phyloP scores from a whole-genome alignment of 2,888 invertebrate genomes.

The Lordiphosa fenestrarum region DNA sequence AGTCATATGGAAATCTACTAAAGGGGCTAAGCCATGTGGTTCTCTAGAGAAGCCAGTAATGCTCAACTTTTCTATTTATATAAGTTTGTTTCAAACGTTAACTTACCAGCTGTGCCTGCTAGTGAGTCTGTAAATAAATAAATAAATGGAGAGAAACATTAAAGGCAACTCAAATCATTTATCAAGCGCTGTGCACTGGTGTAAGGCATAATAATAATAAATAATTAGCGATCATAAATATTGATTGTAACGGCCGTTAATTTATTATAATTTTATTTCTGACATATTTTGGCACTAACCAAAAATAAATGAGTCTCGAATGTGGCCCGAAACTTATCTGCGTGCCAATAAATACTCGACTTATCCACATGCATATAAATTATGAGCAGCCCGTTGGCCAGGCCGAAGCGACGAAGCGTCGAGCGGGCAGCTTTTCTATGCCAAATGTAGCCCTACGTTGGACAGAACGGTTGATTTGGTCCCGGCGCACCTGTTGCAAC shows the following conservation, averaged over 20 bases:
- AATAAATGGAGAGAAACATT: too few species aligned
- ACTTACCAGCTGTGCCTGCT: too few species aligned
- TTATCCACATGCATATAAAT: conserved; percentile 41
- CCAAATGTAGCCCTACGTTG: background rate
- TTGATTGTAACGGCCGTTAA: conserved; percentile 38
- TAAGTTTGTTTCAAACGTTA: too few species aligned
- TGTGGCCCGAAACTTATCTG: conserved; percentile 27
- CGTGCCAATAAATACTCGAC: conserved; percentile 37
- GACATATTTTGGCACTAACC: conserved; percentile 22
- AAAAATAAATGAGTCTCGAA: conserved; percentile 36
- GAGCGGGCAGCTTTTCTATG: too few species aligned
- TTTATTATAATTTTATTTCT: conserved; percentile 19
- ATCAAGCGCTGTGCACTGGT: background rate
- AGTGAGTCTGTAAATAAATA: too few species aligned
- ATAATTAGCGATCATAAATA: conserved; percentile 43
- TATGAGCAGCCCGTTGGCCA: conserved; percentile 32
- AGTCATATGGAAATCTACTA: background rate
- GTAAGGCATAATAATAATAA: conserved; percentile 19
- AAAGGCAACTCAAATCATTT: background rate
- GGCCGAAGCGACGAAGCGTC: too few species aligned
- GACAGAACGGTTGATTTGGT: background rate
- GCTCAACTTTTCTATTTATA: too few species aligned
- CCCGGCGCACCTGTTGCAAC: conserved; percentile 47
- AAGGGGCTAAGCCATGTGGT: conserved; percentile 3
- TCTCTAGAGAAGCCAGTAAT: too few species aligned